These are phyloP conservation scores for Gambusia affinis DNA, from an alignment of 2,113 vertebrate species.

Conservation along the genomic window DNA sequence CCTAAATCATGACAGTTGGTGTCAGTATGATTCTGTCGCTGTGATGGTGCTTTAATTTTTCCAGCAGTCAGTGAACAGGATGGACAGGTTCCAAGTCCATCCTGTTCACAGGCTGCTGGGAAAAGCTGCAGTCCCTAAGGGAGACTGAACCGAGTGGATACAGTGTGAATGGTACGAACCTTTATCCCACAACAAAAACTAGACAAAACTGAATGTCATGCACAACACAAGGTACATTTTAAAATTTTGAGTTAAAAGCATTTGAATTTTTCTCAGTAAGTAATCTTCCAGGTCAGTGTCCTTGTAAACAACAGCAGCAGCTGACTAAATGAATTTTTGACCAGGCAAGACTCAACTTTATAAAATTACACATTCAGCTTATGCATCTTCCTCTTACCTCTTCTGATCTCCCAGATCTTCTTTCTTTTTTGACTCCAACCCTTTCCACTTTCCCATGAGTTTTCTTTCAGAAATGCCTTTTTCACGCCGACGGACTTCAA, in stretches of 20 bases:
- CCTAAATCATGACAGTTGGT: neutral
- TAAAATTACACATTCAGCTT: slow-evolving; percentile 23
- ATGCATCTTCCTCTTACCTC: slow-evolving; percentile 37
- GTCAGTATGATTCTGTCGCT: neutral
- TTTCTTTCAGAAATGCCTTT: slow-evolving; percentile 42
- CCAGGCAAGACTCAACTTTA: slow-evolving; percentile 41
- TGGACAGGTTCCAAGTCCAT: too few relatives aligned
- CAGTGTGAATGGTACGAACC: neutral
- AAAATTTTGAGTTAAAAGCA: neutral
- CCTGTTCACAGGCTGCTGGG: too few relatives aligned
- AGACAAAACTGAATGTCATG: neutral
- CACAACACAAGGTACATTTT: neutral
- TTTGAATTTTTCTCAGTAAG: neutral
- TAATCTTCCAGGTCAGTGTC: neutral
- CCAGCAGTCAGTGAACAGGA: too few relatives aligned
- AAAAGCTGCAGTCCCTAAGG: too few relatives aligned
- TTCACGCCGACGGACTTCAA: slow-evolving; percentile 52
- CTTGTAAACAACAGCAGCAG: slow-evolving; percentile 6
- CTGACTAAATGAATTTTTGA: slow-evolving; percentile 30
- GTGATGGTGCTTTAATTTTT: too few relatives aligned
- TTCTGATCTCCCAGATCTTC: slow-evolving; percentile 34
- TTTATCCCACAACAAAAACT: neutral
- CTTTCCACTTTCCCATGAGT: slow-evolving; percentile 28
- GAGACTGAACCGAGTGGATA: neutral
- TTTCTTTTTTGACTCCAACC: slow-evolving; percentile 4